Percentiles rank a stretch among this genome's conserved stretches.
Conservation (phyloP, 2,888 invertebrate genomes). For the Cataglyphis altisquamis region DNA sequence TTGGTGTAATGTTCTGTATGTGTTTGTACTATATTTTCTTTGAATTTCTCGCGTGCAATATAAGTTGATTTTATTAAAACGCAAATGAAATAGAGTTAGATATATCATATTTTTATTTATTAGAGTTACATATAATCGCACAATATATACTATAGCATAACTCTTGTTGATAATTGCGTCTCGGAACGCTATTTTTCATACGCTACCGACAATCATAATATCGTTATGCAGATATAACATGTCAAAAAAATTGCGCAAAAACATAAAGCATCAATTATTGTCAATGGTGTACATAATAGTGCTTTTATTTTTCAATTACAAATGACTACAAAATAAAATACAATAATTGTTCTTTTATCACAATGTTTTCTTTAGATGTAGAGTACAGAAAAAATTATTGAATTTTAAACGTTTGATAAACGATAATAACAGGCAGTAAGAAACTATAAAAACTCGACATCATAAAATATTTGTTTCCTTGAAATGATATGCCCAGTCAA, state of each 20-base stretch:
- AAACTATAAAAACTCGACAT: background rate
- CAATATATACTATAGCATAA: background rate
- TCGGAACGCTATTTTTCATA: no score
- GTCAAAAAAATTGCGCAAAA: no score
- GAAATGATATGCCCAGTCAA: background rate
- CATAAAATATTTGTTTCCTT: background rate
- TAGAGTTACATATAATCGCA: background rate
- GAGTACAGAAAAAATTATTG: background rate
- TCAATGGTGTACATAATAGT: background rate
- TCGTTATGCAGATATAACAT: no score
- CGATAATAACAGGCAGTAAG: background rate
- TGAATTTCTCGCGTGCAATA: background rate
- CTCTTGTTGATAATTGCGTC: background rate
- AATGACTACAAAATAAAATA: background rate
- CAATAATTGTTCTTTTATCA: background rate
- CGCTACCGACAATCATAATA: no score
- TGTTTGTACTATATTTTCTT: background rate
- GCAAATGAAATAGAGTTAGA: background rate
- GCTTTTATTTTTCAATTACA: background rate
- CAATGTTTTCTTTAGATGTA: background rate
- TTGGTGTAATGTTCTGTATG: background rate
- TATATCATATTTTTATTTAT: background rate
- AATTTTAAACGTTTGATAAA: background rate
- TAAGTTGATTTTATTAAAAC: background rate
- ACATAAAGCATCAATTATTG: no score